Evolutionary conservation across 2,113 vertebrate species (phyloP).

Genomic region (Typhlomys cinereus): DNA sequence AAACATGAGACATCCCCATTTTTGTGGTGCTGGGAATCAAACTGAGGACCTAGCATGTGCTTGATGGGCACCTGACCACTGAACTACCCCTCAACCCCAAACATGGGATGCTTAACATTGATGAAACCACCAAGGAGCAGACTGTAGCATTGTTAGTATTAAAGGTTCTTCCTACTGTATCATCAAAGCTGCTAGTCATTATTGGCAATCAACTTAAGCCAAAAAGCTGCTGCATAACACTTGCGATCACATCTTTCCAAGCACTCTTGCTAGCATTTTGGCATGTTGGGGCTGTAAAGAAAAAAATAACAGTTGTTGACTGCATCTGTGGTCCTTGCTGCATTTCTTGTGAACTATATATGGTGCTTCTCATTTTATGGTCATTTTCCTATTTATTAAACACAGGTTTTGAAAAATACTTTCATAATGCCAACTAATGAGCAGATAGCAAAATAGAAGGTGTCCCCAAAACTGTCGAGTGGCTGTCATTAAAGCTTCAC

Average conservation of each 20-base stretch:
- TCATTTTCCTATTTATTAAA: conserved; percentile 78
- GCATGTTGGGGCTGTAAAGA: conserved; percentile 73
- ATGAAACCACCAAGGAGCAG: conserved; percentile 80
- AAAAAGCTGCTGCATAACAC: conserved; percentile 77
- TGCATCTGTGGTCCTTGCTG: conserved; percentile 76
- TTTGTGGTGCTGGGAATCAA: not conserved
- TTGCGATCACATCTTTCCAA: conserved; percentile 61
- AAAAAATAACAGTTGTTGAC: conserved; percentile 48
- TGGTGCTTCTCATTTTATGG: conserved; percentile 85
- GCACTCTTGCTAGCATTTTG: conserved; percentile 62
- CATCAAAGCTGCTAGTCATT: conserved; percentile 80
- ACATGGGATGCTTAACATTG: conserved; percentile 67
- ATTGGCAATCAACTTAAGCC: conserved; percentile 77
- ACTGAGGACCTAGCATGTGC: not conserved
- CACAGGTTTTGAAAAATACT: conserved; percentile 73
- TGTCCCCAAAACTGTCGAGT: not conserved
- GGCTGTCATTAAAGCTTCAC: too few relatives aligned
- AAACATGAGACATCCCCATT: conserved; percentile 53
- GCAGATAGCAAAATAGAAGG: conserved; percentile 67
- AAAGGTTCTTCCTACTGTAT: conserved; percentile 74
- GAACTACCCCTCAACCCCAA: conserved; percentile 5
- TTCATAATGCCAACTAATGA: conserved; percentile 77
- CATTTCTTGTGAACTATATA: conserved; percentile 81
- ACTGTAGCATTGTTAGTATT: conserved; percentile 70
- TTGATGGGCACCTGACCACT: not conserved